These are phyloP conservation scores for Mercenaria mercenaria DNA, from an alignment of 1,140 invertebrate species.

Conservation along the genomic window DNA sequence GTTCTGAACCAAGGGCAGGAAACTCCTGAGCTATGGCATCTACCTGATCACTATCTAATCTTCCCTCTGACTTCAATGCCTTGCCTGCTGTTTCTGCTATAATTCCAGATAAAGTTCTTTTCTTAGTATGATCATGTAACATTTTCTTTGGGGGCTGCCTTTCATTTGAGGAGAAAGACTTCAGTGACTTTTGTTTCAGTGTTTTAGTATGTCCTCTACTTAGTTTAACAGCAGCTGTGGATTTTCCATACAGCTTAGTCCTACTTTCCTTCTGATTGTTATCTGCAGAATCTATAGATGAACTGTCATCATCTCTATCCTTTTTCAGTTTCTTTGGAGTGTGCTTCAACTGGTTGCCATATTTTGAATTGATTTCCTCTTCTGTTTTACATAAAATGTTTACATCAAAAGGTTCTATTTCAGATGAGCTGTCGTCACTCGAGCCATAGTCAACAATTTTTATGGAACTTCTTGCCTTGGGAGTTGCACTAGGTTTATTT, in stretches of 20 bases:
- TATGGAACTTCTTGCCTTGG: neutral
- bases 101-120: neutral
- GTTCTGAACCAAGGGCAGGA: neutral
- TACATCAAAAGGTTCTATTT: slow-evolving; percentile 32
- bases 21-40: neutral
- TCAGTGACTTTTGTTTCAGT: slow-evolving; percentile 48
- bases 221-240: neutral
- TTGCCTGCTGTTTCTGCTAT: neutral
- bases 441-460: slow-evolving; percentile 25
- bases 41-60: neutral
- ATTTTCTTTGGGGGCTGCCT: neutral
- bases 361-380: neutral
- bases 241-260: neutral
- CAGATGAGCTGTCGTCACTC: neutral
- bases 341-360: neutral
- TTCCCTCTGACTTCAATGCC: neutral
- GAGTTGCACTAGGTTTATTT: neutral
- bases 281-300: neutral
- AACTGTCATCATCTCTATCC: neutral
- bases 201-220: neutral
- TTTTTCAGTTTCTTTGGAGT: slow-evolving; percentile 37
- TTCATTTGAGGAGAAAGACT: slow-evolving; percentile 16
- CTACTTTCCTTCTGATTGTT: neutral
- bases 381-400: neutral
- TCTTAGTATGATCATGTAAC: neutral